Base-by-base conservation (phyloP, 35 echinoderm and acorn worm genomes). In the Nesometra sesokonis region DNA sequence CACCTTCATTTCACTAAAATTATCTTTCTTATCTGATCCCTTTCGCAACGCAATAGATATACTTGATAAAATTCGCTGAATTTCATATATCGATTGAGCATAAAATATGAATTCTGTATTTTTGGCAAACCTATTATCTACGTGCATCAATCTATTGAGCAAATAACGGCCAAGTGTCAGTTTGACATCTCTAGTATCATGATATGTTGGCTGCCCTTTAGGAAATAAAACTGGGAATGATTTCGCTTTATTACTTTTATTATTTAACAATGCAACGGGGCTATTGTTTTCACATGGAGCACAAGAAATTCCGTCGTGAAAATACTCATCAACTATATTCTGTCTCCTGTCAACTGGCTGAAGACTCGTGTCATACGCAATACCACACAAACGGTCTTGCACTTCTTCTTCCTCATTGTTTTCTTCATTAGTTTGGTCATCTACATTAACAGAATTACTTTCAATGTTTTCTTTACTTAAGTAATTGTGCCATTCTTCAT, bases 241-340 rank as follows among this genome's bases (percentile, higher is more conserved):
- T 80, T 92, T 82, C 11, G 79, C 84, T 79, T 88, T 82, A 80
- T 88, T 82, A 29, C 77, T 31, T 52, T 88, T 82, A 80, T 88
- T 82, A 34, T 67, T 31, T 52, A 94, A 84, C 11, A 89, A 38
- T 82, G 35, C 33, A 37, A 91, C 82, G 43, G 93, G 93, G 32
- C 30, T 89, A 84, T 94, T 94, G 43, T 86, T 86, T 91, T 91
- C 93, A 91, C 85, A 81, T 46, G 89, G 93, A 8, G 93, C 93
- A 77, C 87, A 57, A 43, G 57, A 91, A 27, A 88, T 36, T 46
- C 88, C 89, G 27, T 91, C 86, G 86, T 84, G 43, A 84, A 82
- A 83, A 85, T 90, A 87, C 46, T 87, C 35, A 90, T 90, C 87
- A 57, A 90, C 34, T 17, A 77, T 27, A 47, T 90, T 35, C 81